Percentiles rank a stretch among this genome's conserved stretches.
These are phyloP conservation scores for Acronicta alni DNA, from an alignment of 2,888 invertebrate species.

Conservation along the genomic window DNA sequence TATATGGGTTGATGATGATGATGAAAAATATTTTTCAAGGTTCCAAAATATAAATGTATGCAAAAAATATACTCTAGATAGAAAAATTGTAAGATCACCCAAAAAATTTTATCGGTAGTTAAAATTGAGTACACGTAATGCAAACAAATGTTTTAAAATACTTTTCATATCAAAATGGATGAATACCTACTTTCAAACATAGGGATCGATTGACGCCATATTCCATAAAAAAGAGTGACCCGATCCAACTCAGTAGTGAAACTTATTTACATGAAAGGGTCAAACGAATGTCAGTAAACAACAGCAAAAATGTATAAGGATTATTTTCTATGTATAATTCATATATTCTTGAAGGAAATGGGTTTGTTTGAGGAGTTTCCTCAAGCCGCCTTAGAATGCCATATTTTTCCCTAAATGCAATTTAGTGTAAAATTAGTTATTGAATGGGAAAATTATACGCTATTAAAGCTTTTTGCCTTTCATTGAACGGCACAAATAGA, in stretches of 20 bases:
- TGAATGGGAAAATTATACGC: background rate
- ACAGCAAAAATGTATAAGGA: background rate
- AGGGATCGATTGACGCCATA: background rate
- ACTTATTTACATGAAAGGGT: constrained; percentile 10
- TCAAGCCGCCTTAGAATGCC: background rate
- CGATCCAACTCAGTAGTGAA: constrained; percentile 2
- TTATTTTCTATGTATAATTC: constrained; percentile 7
- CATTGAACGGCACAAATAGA: too few species aligned
- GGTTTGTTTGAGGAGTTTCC: background rate
- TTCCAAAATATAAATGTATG: too few species aligned
- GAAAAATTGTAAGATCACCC: too few species aligned
- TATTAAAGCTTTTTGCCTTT: background rate
- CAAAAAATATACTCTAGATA: too few species aligned
- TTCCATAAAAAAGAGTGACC: constrained; percentile 7
- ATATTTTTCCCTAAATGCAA: too few species aligned
- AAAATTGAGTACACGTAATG: too few species aligned
- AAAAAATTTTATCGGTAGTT: too few species aligned
- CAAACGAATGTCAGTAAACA: constrained; percentile 4
- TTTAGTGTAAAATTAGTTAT: background rate
- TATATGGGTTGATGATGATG: too few species aligned
- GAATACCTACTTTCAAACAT: constrained; percentile 11
- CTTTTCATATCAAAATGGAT: background rate
- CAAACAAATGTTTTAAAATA: background rate
- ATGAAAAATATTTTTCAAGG: too few species aligned
- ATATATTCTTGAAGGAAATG: background rate